These are phyloP conservation scores for Hydractinia symbiolongicarpus DNA, from an alignment of 30 jellyfish, hydroid and myxozoan genomes.

Conservation along the genomic window DNA sequence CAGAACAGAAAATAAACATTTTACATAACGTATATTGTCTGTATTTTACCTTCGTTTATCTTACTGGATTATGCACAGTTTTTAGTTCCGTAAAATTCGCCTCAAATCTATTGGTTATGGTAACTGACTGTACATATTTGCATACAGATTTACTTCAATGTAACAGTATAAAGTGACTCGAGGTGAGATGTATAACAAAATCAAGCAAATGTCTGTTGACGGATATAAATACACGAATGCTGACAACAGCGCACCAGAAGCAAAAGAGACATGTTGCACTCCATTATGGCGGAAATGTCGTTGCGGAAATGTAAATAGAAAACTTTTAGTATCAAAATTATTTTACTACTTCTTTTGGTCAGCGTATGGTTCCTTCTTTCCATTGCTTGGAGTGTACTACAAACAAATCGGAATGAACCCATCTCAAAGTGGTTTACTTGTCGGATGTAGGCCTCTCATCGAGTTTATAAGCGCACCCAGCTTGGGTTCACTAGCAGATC, in stretches of 20 bases:
- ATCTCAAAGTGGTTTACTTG: conserved; percentile 93
- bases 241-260: conserved; percentile 8
- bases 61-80: no score
- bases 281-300: conserved; percentile 13
- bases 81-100: no score
- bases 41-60: no score
- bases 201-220: neutral
- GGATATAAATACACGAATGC: neutral
- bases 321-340: conserved; percentile 55
- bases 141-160: no score
- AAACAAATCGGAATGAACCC: conserved; percentile 99
- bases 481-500: conserved; percentile 96
- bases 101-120: no score
- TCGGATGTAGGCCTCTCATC: conserved; percentile 93
- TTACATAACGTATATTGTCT: no score
- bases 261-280: conserved; percentile 18
- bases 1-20: no score
- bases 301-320: conserved; percentile 66
- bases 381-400: conserved; percentile 95
- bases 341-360: conserved; percentile 97
- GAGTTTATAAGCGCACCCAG: conserved; percentile 98
- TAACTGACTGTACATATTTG: no score
- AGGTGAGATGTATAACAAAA: neutral
- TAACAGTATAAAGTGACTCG: no score
- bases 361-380: conserved; percentile 97